Base-by-base conservation (phyloP, 2,113 vertebrate species). In the Paedocypris sp. region DNA sequence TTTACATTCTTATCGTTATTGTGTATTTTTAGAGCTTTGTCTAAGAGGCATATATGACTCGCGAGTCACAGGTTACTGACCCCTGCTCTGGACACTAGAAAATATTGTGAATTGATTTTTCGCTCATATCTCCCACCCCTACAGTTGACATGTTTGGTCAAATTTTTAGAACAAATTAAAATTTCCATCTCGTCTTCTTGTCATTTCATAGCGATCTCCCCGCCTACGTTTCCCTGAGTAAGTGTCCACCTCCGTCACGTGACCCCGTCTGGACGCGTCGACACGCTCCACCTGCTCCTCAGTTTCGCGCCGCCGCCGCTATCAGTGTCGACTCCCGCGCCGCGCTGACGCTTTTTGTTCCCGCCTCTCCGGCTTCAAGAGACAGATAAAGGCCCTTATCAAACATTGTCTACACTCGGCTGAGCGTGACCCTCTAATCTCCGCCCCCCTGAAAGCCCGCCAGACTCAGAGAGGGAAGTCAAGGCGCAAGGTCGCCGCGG, bases 371-470 rank as follows among this genome's bases (percentile, higher is more conserved):
- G 41, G 8, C 22, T 58, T 69, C 45, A 18, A 49, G 35, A 62
- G 49, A 58, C 19, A 52, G 46, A 70, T 62, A 65, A 70, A 71
- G 62, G 68, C 52, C 50, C 51, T 70, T 70, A 62, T 73, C 36
- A 64, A 46, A 62, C 68, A 68, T 73, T 62, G 72, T 66, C 56
- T 35, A 42, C 41, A 50, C 58, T 64, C 58, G 46, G 61, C 57
- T 38, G 51, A 68, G 72, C 65, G 26, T 71, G 62, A 26, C 62
- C 35, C 12, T 50, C 41, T 46, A 63, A 70, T 68, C 68, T 64
- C 19, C 29, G 64, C 54, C 56, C 42, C 23, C 28, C 29, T 53
- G 31, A 32, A 53, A 25, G 39, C 49, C 35, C 43, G 20, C 41
- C 26, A 26, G 51, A 46, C 51, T 18, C 18, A 20, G 45, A 39